Evolutionary conservation across 1,140 invertebrate species (phyloP).

Genomic region (Bombus pascuorum): DNA sequence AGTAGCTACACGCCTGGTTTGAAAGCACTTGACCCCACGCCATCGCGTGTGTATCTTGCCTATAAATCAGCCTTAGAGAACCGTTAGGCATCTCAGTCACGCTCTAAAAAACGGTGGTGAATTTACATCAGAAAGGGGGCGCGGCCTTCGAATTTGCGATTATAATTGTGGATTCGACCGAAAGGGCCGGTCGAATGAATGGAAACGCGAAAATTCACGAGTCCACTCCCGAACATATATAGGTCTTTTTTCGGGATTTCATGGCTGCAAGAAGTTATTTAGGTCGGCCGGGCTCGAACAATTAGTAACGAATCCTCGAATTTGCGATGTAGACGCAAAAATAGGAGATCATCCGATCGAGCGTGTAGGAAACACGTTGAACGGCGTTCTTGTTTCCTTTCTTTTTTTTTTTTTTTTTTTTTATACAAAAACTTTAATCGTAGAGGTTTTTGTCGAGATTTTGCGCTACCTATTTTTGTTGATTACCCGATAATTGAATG

Average conservation of each 20-base stretch:
- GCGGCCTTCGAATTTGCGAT: slow-evolving; percentile 17
- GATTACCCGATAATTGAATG: not conserved
- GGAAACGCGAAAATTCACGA: not conserved
- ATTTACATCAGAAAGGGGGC: slow-evolving; percentile 10
- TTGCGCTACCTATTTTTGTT: not conserved
- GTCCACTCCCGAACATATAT: not conserved
- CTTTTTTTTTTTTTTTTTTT: too few species aligned
- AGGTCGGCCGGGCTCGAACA: slow-evolving; percentile 1
- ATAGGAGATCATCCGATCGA: not conserved
- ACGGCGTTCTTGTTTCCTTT: too few species aligned
- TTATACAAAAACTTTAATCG: too few species aligned
- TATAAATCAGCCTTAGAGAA: slow-evolving; percentile 23
- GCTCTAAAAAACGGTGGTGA: slow-evolving; percentile 16
- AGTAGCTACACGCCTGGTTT: slow-evolving; percentile 16
- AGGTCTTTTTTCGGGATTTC: not conserved
- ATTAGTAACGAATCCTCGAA: slow-evolving; percentile 2
- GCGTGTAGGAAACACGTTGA: too few species aligned
- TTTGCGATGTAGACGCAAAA: not conserved
- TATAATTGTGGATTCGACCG: slow-evolving; percentile 7
- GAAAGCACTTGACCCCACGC: slow-evolving; percentile 22
- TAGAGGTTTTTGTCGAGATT: not conserved
- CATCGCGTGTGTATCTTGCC: not conserved
- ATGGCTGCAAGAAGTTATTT: slow-evolving; percentile 7
- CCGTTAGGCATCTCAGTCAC: slow-evolving; percentile 8
- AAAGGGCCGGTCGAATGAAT: not conserved